These are phyloP conservation scores for Arion vulgaris DNA, from an alignment of 1,140 invertebrate genomes.

Conservation along the genomic window DNA sequence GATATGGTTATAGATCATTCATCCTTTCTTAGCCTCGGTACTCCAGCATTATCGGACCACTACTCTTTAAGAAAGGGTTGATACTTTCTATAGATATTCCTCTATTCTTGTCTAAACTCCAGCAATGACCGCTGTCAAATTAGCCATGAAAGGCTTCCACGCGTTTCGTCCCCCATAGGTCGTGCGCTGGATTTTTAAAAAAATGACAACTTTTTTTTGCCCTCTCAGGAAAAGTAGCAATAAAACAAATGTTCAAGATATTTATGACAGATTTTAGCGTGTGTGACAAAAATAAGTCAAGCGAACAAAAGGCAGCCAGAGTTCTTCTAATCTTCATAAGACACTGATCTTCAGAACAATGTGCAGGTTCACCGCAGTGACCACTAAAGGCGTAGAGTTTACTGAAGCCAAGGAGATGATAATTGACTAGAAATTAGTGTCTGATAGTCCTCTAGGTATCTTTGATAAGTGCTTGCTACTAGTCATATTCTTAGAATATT, in stretches of 20 bases:
- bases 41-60: neutral
- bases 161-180: neutral
- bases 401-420: neutral
- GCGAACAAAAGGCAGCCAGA: neutral
- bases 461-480: no score
- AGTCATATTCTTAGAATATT: no score
- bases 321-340: neutral
- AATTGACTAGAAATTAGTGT: neutral
- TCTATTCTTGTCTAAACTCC: conserved; percentile 12
- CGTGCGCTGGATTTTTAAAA: neutral
- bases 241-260: conserved; percentile 14
- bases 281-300: neutral
- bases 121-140: conserved; percentile 28
- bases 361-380: neutral
- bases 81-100: conserved; percentile 16
- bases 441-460: neutral
- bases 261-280: neutral
- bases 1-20: conserved; percentile 26
- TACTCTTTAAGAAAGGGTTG: neutral
- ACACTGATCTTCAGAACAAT: neutral
- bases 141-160: conserved; percentile 14
- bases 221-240: neutral
- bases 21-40: conserved; percentile 4
- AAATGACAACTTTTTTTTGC: neutral
- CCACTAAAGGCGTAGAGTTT: neutral